These are phyloP conservation scores for Acutogordius australiensis DNA, from an alignment of 2,888 invertebrate species.

Conservation along the genomic window DNA sequence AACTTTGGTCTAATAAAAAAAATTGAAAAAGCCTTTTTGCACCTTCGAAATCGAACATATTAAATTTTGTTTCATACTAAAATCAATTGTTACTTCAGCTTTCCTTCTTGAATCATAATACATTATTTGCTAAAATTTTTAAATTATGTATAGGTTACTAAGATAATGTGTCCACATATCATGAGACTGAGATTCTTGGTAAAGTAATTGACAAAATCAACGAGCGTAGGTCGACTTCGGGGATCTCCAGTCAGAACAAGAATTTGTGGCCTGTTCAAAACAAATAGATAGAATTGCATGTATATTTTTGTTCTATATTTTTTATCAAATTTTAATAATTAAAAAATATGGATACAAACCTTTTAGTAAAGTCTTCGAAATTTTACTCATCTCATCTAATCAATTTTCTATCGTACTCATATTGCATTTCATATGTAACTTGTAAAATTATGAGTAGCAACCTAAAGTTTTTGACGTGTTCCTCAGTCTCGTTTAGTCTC, in stretches of 20 bases:
- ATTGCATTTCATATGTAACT: too few species aligned
- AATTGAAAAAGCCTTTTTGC: not conserved
- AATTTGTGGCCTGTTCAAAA: slow-evolving; percentile 14
- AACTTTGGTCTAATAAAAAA: too few species aligned
- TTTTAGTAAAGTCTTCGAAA: too few species aligned
- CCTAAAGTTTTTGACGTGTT: slow-evolving; percentile 14
- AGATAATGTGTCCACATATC: slow-evolving; percentile 14
- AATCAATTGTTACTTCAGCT: not conserved
- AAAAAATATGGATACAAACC: too few species aligned
- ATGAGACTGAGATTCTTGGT: slow-evolving; percentile 14
- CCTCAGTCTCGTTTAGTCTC: slow-evolving; percentile 13
- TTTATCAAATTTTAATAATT: too few species aligned
- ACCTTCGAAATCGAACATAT: too few species aligned
- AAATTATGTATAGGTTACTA: not conserved
- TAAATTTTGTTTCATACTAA: too few species aligned
- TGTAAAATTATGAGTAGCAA: not conserved
- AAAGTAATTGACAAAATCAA: slow-evolving; percentile 14
- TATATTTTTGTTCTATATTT: too few species aligned
- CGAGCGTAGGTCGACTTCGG: slow-evolving; percentile 13
- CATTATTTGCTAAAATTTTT: not conserved
- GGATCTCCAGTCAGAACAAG: slow-evolving; percentile 14
- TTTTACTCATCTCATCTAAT: too few species aligned
- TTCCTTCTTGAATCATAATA: too few species aligned
- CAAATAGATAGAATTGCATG: too few species aligned
- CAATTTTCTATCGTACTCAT: too few species aligned